Evolutionary conservation across 2,113 vertebrate species (phyloP).

Genomic region (Actinemys pallida): DNA sequence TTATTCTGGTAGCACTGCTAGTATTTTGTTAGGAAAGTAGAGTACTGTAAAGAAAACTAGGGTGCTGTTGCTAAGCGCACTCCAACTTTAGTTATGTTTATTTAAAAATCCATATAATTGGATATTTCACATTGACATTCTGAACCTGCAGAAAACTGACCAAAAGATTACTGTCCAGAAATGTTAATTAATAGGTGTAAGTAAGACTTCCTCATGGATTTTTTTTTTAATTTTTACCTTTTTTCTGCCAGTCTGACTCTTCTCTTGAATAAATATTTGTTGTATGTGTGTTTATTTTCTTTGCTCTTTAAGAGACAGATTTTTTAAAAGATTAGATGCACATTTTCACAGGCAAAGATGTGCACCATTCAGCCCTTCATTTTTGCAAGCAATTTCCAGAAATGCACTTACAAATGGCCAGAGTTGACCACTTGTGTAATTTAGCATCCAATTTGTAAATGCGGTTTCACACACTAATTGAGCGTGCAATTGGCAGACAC

Average conservation of each 20-base stretch:
- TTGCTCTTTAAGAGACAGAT: neutral
- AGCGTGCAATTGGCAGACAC: neutral
- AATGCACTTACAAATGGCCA: neutral
- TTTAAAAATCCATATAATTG: neutral
- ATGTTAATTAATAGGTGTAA: neutral
- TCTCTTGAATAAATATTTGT: neutral
- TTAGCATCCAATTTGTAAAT: neutral
- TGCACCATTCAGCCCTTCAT: neutral
- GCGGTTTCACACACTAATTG: neutral
- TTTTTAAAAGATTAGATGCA: neutral
- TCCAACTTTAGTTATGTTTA: neutral
- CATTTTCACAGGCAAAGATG: neutral
- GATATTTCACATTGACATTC: neutral
- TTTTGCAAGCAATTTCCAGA: neutral
- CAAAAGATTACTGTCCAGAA: neutral
- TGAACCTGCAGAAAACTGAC: neutral
- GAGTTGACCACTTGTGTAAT: neutral
- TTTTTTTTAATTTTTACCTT: neutral
- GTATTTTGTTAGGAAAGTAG: fast-evolving
- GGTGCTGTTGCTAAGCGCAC: neutral
- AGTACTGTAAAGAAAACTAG: neutral
- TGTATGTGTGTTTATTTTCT: neutral
- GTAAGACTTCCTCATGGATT: neutral
- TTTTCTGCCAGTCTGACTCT: neutral
- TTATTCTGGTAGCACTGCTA: neutral